Evolutionary conservation across 2,797 vertebrate species (phyloP), one percentile per base, ranked within the genome.

Genomic region (Cossypha niveicapilla): DNA sequence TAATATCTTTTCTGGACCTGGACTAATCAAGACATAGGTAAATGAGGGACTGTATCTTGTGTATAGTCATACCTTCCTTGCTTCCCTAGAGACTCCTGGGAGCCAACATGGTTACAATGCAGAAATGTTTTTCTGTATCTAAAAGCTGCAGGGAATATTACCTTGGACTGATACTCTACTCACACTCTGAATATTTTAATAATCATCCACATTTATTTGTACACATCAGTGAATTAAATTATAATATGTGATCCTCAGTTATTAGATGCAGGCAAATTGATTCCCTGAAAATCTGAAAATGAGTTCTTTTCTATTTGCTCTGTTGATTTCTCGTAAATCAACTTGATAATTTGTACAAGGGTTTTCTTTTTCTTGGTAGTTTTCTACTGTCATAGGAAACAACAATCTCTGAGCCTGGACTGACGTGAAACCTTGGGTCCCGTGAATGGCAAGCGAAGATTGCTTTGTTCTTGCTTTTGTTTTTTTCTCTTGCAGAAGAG

Each of bases 401-500:
- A 3, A 7, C 7, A 54, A 3, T 19, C 13, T 58, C 7, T 4
- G 32, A 62, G 0, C 9, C 39, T 58, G 9, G 4, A 47, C 10
- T 84, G 11, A 24, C 0, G 0, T 11, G 8, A 50, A 56, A 2
- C 7, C 39, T 50, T 8, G 10, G 23, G 5, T 87, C 11, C n/a
- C 0, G 0, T 18, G 9, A 62, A 56, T 17, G 37, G 25, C 7
- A 66, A 56, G 7, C 14, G 5, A 80, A 62, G 13, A 50, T 45
- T 14, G 2, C 4, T 86, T 48, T 35, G 13, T 5, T 37, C 56
- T 45, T 25, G 6, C 4, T 14, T 25, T 9, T 32, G 12, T 22
- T 47, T 78, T 27, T 56, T 13, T 1, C 5, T 68, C 13, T 22
- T 39, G 17, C 7, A 70, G 41, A 48, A 74, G 8, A 4, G 9